phyloP scores from a whole-genome alignment of 2,113 vertebrate genomes.

The Rhagologus leucostigma region DNA sequence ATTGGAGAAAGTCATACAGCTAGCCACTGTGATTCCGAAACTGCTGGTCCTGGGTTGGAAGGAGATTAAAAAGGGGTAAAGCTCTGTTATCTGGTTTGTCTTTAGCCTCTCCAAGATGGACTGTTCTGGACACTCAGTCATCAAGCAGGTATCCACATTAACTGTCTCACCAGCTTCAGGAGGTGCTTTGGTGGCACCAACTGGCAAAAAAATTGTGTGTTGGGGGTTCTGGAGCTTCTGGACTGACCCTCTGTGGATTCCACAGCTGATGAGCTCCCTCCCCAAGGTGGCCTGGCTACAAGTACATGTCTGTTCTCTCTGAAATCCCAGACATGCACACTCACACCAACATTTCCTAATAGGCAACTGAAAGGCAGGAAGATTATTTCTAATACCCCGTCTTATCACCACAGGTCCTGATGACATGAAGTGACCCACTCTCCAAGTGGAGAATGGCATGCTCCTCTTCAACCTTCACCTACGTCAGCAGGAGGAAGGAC shows the following conservation, averaged over 20 bases:
- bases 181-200: not conserved
- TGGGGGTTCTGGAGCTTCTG: not conserved
- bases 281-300: not conserved
- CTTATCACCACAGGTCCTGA: not conserved
- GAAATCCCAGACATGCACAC: not conserved
- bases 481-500: not conserved
- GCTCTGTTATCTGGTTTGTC: not conserved
- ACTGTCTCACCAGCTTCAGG: not conserved
- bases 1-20: not conserved
- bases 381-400: not conserved
- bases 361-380: not conserved
- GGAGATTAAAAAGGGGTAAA: not conserved
- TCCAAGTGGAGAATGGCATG: not conserved
- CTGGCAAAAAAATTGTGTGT: not conserved
- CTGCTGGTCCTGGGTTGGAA: not conserved
- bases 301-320: not conserved
- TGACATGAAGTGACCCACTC: not conserved
- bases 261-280: not conserved
- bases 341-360: not conserved
- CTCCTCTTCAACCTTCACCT: not conserved
- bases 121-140: not conserved
- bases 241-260: not conserved
- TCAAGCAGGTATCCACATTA: not conserved
- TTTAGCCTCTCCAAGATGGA: not conserved
- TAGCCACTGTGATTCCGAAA: not conserved